Percentiles rank a stretch among this genome's conserved stretches.
Conservation (phyloP, 2,113 vertebrate genomes). For the Scortum barcoo region DNA sequence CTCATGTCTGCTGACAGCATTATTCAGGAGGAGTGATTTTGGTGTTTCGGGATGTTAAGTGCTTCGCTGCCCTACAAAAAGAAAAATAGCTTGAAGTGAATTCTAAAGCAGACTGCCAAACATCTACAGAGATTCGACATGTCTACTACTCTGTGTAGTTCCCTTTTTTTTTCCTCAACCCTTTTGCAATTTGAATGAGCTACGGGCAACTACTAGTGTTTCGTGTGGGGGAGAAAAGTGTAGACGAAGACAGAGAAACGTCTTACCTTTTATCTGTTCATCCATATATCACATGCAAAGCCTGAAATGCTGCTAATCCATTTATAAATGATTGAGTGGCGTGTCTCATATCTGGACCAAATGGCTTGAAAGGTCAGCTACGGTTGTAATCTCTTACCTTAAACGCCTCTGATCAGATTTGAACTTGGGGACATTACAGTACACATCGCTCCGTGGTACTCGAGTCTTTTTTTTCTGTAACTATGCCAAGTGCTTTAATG, state of each 20-base stretch:
- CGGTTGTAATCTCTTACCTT: neutral
- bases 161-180: neutral
- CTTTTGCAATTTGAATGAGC: constrained; percentile 33
- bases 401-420: neutral
- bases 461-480: neutral
- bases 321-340: neutral
- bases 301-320: neutral
- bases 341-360: neutral
- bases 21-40: constrained; percentile 9
- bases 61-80: neutral
- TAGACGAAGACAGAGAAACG: neutral
- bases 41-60: neutral
- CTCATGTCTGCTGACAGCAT: neutral
- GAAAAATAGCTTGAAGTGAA: neutral
- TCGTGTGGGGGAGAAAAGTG: neutral
- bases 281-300: neutral
- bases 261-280: neutral
- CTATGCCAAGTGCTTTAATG: neutral
- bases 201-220: neutral
- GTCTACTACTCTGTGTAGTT: neutral
- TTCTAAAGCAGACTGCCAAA: constrained; percentile 16
- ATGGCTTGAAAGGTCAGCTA: neutral
- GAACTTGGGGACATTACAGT: neutral
- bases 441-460: neutral
- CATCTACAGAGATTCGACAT: constrained; percentile 21